Conservation (phyloP, 2,113 vertebrate genomes). For the Alethe diademata region DNA sequence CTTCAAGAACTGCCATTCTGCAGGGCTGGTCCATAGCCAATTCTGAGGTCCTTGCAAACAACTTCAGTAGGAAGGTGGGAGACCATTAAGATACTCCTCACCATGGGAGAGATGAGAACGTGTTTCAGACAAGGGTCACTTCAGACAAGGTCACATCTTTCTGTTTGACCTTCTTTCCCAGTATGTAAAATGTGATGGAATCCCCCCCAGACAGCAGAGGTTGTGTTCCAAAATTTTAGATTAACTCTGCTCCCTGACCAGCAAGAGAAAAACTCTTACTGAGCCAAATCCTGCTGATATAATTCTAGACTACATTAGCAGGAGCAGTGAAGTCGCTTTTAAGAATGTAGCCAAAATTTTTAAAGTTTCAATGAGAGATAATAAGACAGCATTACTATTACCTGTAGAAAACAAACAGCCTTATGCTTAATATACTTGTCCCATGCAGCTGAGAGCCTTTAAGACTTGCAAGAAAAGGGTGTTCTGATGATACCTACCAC, state of each 20-base stretch:
- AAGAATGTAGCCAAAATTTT: not conserved
- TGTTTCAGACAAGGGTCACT: not conserved
- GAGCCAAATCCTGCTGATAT: not conserved
- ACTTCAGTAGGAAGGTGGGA: not conserved
- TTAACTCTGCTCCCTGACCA: not conserved
- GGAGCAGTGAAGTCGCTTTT: not conserved
- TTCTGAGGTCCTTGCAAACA: not conserved
- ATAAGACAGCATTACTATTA: not conserved
- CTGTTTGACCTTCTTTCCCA: not conserved
- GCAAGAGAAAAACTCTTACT: not conserved
- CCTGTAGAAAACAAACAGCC: not conserved
- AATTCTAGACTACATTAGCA: not conserved
- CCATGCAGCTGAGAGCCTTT: not conserved
- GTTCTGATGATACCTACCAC: not conserved
- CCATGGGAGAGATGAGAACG: not conserved
- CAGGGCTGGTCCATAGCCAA: not conserved
- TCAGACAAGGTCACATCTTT: not conserved
- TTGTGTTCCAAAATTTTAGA: not conserved
- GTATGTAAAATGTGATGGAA: too few relatives aligned
- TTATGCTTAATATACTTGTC: not conserved
- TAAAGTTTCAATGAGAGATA: not conserved
- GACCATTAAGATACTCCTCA: not conserved
- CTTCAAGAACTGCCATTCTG: not conserved
- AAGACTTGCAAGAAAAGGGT: not conserved
- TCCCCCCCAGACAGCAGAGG: not conserved